Evolutionary conservation across 2,888 invertebrate genomes (phyloP).

Genomic region (Chalcis sispes): DNA sequence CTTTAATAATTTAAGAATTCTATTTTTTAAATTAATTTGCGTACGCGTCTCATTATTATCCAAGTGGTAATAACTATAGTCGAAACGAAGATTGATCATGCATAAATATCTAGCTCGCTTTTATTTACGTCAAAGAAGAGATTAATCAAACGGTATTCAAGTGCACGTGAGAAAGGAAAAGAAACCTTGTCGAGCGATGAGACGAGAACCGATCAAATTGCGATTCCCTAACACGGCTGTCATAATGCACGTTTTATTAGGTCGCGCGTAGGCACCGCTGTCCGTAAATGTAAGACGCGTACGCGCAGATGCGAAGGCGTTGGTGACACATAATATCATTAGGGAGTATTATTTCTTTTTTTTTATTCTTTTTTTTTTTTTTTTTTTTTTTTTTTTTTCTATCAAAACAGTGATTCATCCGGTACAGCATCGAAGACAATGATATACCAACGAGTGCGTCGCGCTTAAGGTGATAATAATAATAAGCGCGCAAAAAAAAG

Average conservation of each 20-base stretch:
- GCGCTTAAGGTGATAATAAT: too few species aligned
- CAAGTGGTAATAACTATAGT: too few species aligned
- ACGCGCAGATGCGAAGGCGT: constrained; percentile 36
- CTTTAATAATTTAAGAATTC: too few species aligned
- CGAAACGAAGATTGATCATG: too few species aligned
- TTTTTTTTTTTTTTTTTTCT: background rate
- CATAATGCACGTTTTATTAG: constrained; percentile 31
- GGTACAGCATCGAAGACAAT: too few species aligned
- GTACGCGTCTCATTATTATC: too few species aligned
- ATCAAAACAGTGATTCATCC: constrained; percentile 21
- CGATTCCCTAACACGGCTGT: constrained; percentile 29
- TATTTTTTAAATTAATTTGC: too few species aligned
- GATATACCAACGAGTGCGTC: too few species aligned
- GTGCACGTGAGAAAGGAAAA: constrained; percentile 12
- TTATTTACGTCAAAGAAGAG: background rate
- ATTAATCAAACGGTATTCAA: constrained; percentile 3
- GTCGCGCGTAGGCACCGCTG: constrained; percentile 44
- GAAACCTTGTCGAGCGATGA: background rate
- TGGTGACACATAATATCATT: constrained; percentile 49
- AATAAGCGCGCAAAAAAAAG: constrained; percentile 15
- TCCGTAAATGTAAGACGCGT: background rate
- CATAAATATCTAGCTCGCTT: too few species aligned
- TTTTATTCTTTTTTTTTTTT: background rate
- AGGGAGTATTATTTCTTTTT: constrained; percentile 26
- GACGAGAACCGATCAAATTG: constrained; percentile 33